Conservation (phyloP, 2,888 invertebrate genomes). For the Leptogaster cylindrica region DNA sequence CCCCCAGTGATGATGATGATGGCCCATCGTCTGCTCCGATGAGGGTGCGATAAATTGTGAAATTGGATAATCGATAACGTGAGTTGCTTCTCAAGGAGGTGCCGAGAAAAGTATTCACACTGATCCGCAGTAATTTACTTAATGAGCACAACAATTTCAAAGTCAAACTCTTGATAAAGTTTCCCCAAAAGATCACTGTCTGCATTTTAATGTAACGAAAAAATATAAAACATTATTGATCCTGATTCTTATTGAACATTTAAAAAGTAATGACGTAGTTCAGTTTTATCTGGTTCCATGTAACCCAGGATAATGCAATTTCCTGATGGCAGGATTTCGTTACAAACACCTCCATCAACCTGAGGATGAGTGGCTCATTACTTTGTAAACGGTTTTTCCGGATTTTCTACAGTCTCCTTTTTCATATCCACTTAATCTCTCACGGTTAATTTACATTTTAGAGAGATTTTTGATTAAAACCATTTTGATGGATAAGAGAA, state of each 20-base stretch:
- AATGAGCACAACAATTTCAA: conserved; percentile 1
- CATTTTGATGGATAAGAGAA: too few species aligned
- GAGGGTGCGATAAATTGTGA: neutral
- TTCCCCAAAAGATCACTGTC: neutral
- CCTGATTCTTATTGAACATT: too few species aligned
- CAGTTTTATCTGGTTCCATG: too few species aligned
- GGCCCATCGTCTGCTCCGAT: too few species aligned
- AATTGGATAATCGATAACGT: conserved; percentile 3
- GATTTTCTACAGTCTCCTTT: neutral
- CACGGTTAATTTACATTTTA: neutral
- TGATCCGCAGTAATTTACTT: conserved; percentile 14
- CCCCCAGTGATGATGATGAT: too few species aligned
- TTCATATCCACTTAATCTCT: neutral
- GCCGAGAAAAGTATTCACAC: neutral
- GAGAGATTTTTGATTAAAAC: too few species aligned
- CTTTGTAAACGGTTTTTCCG: conserved; percentile 3
- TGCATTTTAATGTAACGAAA: too few species aligned
- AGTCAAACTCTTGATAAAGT: too few species aligned
- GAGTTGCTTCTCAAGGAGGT: neutral
- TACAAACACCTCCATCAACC: neutral
- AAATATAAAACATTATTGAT: too few species aligned
- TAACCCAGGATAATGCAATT: too few species aligned
- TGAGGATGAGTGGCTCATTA: conserved; percentile 1
- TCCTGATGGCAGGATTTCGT: too few species aligned
- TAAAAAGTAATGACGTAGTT: too few species aligned